phyloP scores from a whole-genome alignment of 2,888 invertebrate genomes.

The Linhomoeus sp. region DNA sequence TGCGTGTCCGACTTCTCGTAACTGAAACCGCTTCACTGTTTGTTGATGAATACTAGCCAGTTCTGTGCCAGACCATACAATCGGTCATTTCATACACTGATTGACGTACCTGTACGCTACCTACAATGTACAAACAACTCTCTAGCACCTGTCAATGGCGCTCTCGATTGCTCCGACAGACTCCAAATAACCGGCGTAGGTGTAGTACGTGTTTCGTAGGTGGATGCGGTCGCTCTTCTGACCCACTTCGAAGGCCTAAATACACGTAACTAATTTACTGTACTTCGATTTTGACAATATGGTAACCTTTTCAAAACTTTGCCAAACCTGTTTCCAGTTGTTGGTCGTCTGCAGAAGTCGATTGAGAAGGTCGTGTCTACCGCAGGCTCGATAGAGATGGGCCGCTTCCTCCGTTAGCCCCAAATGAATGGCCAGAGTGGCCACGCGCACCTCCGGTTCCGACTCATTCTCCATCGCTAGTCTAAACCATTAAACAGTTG shows the following conservation, averaged over 20 bases:
- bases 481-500: too few species aligned
- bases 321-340: constrained; percentile 45
- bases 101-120: too few species aligned
- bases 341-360: constrained; percentile 53
- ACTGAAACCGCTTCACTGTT: too few species aligned
- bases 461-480: constrained; percentile 47
- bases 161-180: constrained; percentile 48
- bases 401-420: constrained; percentile 75
- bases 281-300: not conserved
- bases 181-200: constrained; percentile 43
- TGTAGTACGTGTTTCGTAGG: constrained; percentile 54
- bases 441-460: constrained; percentile 55
- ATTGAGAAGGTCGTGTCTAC: constrained; percentile 65
- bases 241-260: constrained; percentile 44
- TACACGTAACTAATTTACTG: constrained; percentile 41
- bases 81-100: too few species aligned
- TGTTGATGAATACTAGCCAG: too few species aligned
- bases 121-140: too few species aligned
- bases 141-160: constrained; percentile 45
- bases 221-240: constrained; percentile 57
- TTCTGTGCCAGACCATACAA: too few species aligned
- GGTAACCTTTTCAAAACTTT: not conserved
- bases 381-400: constrained; percentile 54
- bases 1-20: constrained; percentile 72
- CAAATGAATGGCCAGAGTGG: constrained; percentile 68